A percentile compares a stretch with the other conserved stretches of the same genome.
Conservation (phyloP, 2,797 vertebrate genomes). For the Pangasius larnaudii region DNA sequence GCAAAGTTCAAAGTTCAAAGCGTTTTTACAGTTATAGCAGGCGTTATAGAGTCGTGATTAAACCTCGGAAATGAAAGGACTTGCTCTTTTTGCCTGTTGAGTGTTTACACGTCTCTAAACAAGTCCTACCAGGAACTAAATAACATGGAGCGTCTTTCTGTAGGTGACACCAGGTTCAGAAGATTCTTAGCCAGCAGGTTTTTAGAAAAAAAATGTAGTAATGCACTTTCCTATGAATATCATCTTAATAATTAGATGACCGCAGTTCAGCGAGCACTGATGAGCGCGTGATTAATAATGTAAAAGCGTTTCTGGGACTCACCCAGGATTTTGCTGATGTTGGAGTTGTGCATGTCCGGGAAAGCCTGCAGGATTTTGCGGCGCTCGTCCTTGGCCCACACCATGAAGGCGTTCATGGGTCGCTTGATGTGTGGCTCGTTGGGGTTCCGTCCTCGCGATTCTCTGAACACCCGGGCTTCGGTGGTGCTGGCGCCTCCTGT, state of each 20-base stretch:
- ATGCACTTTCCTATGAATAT: background rate
- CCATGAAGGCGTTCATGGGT: conserved; percentile 99
- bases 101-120: background rate
- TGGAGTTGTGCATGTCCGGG: conserved; percentile 99
- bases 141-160: background rate
- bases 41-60: too few species aligned
- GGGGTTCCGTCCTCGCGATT: conserved; percentile 92
- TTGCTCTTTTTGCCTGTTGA: background rate
- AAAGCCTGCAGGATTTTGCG: conserved; percentile 99
- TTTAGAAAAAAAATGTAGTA: background rate
- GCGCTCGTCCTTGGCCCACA: conserved; percentile 98
- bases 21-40: too few species aligned
- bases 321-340: conserved; percentile 99
- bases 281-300: background rate
- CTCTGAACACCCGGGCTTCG: conserved; percentile 97
- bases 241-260: too few species aligned
- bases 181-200: background rate
- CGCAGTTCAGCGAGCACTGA: background rate
- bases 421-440: conserved; percentile 98
- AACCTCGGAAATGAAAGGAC: too few species aligned
- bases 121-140: background rate
- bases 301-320: conserved; percentile 62
- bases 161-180: background rate
- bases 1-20: too few species aligned
- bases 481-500: conserved; percentile 97